A percentile compares a stretch with the other conserved stretches of the same genome.
Evolutionary conservation across 2,797 vertebrate genomes (phyloP).

Genomic region (Bovichtus diacanthus): DNA sequence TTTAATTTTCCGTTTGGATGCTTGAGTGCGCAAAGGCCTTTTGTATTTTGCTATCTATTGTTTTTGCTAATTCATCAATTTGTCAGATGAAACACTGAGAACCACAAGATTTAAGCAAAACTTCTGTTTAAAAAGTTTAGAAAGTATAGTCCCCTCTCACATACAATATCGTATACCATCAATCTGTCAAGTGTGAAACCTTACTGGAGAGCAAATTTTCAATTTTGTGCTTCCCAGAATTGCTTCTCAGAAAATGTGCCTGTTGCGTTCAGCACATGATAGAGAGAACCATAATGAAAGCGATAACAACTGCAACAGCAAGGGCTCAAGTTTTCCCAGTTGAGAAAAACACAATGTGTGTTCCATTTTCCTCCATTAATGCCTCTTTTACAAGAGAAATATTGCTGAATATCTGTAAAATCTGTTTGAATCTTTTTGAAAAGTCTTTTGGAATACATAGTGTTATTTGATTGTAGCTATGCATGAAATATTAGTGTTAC

Average conservation of each 20-base stretch:
- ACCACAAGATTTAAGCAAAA: not conserved
- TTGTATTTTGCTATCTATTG: not conserved
- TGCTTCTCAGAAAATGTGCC: not conserved
- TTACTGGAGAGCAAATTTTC: not conserved
- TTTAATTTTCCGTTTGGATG: constrained; percentile 9
- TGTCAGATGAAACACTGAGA: not conserved
- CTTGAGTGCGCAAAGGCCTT: not conserved
- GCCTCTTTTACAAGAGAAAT: not conserved
- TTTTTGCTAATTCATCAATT: constrained; percentile 1
- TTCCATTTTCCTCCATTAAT: not conserved
- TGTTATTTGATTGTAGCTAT: not conserved
- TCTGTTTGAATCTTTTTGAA: constrained; percentile 1
- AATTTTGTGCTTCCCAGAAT: not conserved
- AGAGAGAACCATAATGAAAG: not conserved
- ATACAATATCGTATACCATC: not conserved
- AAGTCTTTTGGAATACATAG: not conserved
- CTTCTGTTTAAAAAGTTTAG: not conserved
- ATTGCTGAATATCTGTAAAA: not conserved
- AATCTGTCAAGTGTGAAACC: not conserved
- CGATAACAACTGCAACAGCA: not conserved
- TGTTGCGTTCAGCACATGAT: constrained; percentile 1
- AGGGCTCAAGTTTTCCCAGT: too few species aligned
- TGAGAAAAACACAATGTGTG: not conserved
- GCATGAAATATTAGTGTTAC: not conserved
- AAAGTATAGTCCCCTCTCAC: not conserved